Evolutionary conservation across 2,113 vertebrate genomes (phyloP).

Genomic region (Nothobranchius furzeri): DNA sequence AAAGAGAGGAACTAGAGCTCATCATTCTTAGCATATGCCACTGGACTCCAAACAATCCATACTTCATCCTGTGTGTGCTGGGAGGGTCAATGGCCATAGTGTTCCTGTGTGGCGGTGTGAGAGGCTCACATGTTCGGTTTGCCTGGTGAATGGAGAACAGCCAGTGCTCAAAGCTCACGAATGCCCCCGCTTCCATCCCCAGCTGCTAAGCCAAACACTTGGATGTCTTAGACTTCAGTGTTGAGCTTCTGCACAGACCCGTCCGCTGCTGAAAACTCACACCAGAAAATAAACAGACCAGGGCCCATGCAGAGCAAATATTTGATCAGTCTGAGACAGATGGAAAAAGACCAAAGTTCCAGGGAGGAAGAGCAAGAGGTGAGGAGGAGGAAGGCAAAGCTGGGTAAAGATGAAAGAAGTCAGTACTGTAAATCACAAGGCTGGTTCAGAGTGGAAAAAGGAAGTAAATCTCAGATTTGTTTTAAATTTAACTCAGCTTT

Average conservation of each 20-base stretch:
- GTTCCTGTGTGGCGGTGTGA: too few relatives aligned
- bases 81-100: too few relatives aligned
- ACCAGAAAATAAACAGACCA: constrained; percentile 70
- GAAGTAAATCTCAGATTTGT: too few relatives aligned
- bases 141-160: neutral
- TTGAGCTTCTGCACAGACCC: constrained; percentile 51
- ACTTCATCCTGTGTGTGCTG: constrained; percentile 68
- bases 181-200: constrained; percentile 35
- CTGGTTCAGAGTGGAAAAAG: too few relatives aligned
- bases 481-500: too few relatives aligned
- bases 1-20: constrained; percentile 62
- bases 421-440: constrained; percentile 11
- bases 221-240: constrained; percentile 68
- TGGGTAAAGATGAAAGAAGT: constrained; percentile 42
- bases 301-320: constrained; percentile 73
- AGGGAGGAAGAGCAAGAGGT: neutral
- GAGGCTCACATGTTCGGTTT: too few relatives aligned
- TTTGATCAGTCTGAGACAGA: constrained; percentile 69
- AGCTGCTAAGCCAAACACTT: constrained; percentile 73
- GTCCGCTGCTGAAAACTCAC: constrained; percentile 64
- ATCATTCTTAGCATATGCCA: constrained; percentile 75
- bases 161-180: too few relatives aligned
- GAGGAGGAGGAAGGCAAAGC: neutral
- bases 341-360: constrained; percentile 41
- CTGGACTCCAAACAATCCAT: constrained; percentile 68